Conservation (phyloP, 2,113 vertebrate genomes). For the Blennius ocellaris region DNA sequence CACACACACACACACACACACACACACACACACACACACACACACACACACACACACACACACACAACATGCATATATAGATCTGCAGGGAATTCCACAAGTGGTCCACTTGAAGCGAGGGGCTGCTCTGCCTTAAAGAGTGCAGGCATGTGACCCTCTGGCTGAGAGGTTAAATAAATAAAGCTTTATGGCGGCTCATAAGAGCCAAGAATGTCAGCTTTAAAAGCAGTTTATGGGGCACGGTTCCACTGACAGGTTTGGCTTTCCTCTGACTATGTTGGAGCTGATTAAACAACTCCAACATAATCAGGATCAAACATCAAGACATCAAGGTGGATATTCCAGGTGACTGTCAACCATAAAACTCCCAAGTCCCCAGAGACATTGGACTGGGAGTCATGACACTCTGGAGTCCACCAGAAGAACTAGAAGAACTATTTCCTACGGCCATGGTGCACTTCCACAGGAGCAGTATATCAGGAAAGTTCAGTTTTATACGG, state of each 20-base stretch:
- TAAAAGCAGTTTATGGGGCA: conserved; percentile 13
- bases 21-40: conserved; percentile 23
- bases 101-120: conserved; percentile 57
- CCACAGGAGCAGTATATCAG: too few relatives aligned
- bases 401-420: too few relatives aligned
- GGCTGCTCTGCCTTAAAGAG: conserved; percentile 38
- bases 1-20: too few relatives aligned
- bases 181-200: conserved; percentile 32
- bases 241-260: not conserved
- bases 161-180: conserved; percentile 68
- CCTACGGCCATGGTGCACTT: too few relatives aligned
- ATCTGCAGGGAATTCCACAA: conserved; percentile 67
- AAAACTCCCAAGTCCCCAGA: too few relatives aligned
- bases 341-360: too few relatives aligned
- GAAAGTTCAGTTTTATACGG: too few relatives aligned
- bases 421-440: too few relatives aligned
- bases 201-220: conserved; percentile 38
- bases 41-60: conserved; percentile 23
- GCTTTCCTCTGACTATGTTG: conserved; percentile 1
- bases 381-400: too few relatives aligned
- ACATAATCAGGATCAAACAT: too few relatives aligned
- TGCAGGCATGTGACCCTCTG: conserved; percentile 43
- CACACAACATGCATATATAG: conserved; percentile 16
- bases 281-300: conserved; percentile 9
- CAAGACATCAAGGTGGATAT: too few relatives aligned